Evolutionary conservation across 2,113 vertebrate species (phyloP), one percentile per base, ranked within the genome.

Genomic region (Corythornis vintsioides): DNA sequence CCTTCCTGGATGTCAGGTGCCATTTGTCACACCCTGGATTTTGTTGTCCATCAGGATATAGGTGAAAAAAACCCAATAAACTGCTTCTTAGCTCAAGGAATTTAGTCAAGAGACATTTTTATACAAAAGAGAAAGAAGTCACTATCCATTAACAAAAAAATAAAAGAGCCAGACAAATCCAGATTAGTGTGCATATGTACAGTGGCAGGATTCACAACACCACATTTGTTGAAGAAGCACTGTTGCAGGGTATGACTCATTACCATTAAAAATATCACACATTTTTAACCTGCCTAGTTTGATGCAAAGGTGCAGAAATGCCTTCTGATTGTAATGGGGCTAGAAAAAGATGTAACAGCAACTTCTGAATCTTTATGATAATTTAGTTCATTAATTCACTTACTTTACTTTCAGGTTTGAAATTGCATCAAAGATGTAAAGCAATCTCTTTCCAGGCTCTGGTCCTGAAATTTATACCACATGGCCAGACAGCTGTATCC

Each of bases 1-100:
- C 94, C 92, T 97, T 97, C 97, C 96, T 96, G 94, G 96, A 97
- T 97, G 97, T 98, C 97, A 98, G 97, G 94, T 97, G 95, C 94
- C 90, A 97, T 97, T 98, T 98, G 97, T 98, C 97, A 97, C 97
- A 97, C 91, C 83, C 84, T 91, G 90, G 96, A 96, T 97, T 97
- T 97, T 90, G 86, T 97, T 97, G 97, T 98, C 98, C 92, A 96
- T 98, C 97, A 97, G 94, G 95, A 98, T 97, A 94, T 94, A 91
- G 94, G 92, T 95, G 91, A 90, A 97, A 96, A 92, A 92, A 56
- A 79, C 75, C 81, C 81, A 56, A 22, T 85, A 73, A 92, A 89
- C 86, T 80, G 73, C 89, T 96, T 96, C 72, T 73, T 95, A 95
- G 94, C 93, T 96, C 92, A 96, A 96, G 91, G 93, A 97, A 83